These are phyloP conservation scores for Drosophila ercepeae DNA, from an alignment of 1,140 invertebrate genomes.

Conservation along the genomic window DNA sequence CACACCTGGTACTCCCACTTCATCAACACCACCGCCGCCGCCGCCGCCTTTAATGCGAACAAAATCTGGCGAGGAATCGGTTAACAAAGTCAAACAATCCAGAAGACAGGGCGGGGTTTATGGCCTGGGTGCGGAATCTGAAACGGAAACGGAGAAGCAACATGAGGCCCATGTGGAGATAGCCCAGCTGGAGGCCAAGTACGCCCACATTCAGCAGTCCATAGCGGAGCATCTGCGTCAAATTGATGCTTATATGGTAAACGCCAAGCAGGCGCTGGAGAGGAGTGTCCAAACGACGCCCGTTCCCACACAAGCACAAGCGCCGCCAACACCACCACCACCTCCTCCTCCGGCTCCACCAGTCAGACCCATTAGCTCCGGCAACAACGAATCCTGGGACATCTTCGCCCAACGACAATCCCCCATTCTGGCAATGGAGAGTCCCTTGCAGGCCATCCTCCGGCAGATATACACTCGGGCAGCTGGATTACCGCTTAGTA, in stretches of 20 bases:
- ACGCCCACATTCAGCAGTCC: constrained; percentile 79
- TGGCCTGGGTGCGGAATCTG: constrained; percentile 3
- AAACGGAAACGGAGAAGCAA: constrained; percentile 31
- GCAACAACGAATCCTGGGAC: constrained; percentile 56
- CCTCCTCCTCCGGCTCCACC: background rate
- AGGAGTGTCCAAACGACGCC: constrained; percentile 53
- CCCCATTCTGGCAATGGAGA: constrained; percentile 63
- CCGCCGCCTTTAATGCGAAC: constrained; percentile 36
- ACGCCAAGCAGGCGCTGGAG: constrained; percentile 72
- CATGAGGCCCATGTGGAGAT: constrained; percentile 69
- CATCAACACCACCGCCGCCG: constrained; percentile 18
- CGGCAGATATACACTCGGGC: constrained; percentile 69
- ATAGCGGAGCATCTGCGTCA: constrained; percentile 77
- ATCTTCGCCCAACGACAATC: constrained; percentile 62
- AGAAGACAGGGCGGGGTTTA: constrained; percentile 58
- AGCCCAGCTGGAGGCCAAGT: constrained; percentile 75
- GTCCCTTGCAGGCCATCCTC: constrained; percentile 70
- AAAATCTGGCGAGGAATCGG: constrained; percentile 25
- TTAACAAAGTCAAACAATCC: constrained; percentile 17
- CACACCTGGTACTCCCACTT: constrained; percentile 4
- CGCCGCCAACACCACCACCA: background rate
- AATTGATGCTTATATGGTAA: constrained; percentile 80
- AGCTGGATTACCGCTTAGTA: constrained; percentile 37
- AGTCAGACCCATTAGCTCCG: constrained; percentile 11
- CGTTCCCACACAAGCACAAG: constrained; percentile 5